These are phyloP conservation scores for Vanessa tameamea DNA, from an alignment of 1,140 invertebrate genomes.

Conservation along the genomic window DNA sequence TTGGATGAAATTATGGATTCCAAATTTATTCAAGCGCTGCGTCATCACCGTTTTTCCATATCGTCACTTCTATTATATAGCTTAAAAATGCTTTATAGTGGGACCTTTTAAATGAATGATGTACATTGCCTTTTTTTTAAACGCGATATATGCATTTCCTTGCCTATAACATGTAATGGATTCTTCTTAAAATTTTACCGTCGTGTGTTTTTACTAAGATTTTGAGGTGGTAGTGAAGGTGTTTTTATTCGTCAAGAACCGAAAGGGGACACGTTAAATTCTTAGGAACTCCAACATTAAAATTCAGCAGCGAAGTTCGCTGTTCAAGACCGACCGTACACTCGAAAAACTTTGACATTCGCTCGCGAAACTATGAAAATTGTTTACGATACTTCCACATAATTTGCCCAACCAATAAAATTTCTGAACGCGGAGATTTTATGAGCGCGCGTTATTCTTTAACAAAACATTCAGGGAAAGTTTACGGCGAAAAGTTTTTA, in stretches of 20 bases:
- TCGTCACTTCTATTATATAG: conserved; percentile 9
- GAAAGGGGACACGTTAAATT: conserved; percentile 23
- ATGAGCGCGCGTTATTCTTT: conserved; percentile 25
- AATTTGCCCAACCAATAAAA: conserved; percentile 27
- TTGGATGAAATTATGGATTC: conserved; percentile 34
- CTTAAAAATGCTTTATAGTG: background rate
- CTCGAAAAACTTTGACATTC: conserved; percentile 15
- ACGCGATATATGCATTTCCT: background rate
- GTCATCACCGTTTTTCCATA: conserved; percentile 31
- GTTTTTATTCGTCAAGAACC: conserved; percentile 18
- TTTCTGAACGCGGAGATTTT: conserved; percentile 17
- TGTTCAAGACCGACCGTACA: conserved; percentile 1
- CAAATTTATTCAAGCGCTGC: conserved; percentile 34
- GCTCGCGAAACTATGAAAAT: conserved; percentile 29
- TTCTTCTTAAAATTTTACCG: background rate
- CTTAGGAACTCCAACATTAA: conserved; percentile 18
- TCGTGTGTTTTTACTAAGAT: background rate
- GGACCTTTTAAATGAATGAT: background rate
- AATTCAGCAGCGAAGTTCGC: conserved; percentile 21
- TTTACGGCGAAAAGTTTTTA: conserved; percentile 13
- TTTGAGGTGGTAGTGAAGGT: background rate
- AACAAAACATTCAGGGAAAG: conserved; percentile 10
- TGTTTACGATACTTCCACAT: conserved; percentile 25
- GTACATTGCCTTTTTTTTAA: background rate
- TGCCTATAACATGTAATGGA: background rate